Base-by-base conservation (phyloP, 2,797 vertebrate genomes). In the Hoplostethus atlanticus region DNA sequence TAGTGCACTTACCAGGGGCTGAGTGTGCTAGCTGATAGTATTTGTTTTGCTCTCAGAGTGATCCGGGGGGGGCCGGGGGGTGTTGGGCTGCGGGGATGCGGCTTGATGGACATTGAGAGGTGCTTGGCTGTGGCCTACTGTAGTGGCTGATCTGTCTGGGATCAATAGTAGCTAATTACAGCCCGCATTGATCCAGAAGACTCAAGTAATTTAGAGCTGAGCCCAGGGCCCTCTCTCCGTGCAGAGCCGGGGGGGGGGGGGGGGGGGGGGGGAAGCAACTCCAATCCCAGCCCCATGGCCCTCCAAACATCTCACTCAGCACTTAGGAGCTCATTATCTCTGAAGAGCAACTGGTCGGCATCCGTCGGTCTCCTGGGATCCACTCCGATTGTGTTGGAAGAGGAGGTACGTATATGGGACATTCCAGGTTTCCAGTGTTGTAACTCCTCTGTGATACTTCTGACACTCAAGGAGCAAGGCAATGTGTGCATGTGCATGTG, bases 131-230 rank as follows among this genome's bases (percentile, higher is more conserved):
- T 88, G 86, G 88, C 90, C 91, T 89, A 88, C 91, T 86, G 87
- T 91, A 93, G 92, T 87, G 88, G 92, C 92, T 91, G 89, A 93
- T 93, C 89, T 79, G 80, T 89, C 86, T 79, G 57, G 67, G 84
- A 95, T 95, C 95, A 93, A 95, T 95, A 93, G 82, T 77, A 90
- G 92, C 92, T 94, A 94, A 95, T 95, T 95, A 95, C 88, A 91
- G 82, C 83, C 81, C 84, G 86, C 91, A 95, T 94, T 94, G 91
- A 93, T 94, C 92, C 71, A 81, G 84, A 85, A 87, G 82, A 76
- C 90, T 88, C 77, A 78, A 90, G 21, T 94, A 91, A 94, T 94
- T 94, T 91, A 94, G 90, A 92, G 85, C 79, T 71, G 42, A 80
- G 85, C 72, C 82, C 77, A 51, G 76, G 77, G 21, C 21, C 21